A percentile compares a stretch with the other conserved stretches of the same genome.
phyloP scores from a whole-genome alignment of 2,797 vertebrate species.

The Arnoldichthys spilopterus region DNA sequence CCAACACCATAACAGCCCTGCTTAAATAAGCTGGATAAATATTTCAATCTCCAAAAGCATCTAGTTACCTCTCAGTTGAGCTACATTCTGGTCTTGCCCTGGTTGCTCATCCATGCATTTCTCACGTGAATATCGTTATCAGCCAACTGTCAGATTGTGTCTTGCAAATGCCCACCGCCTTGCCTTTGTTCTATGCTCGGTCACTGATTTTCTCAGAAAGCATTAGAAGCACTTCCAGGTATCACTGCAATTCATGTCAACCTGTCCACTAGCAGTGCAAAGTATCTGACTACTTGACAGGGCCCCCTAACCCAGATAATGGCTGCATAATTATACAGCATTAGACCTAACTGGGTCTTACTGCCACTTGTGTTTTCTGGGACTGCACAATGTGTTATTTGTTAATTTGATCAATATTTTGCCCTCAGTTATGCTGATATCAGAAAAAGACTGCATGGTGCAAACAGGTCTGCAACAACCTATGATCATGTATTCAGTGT shows the following conservation, averaged over 20 bases:
- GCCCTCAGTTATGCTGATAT: too few species aligned
- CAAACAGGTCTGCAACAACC: neutral
- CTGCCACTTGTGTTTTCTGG: constrained; percentile 1
- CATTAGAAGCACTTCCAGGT: constrained; percentile 51
- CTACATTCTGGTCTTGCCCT: constrained; percentile 50
- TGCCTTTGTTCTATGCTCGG: constrained; percentile 57
- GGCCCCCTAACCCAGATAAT: constrained; percentile 67
- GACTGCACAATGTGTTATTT: neutral
- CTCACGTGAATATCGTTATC: constrained; percentile 62
- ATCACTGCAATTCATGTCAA: constrained; percentile 21
- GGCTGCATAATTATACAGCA: constrained; percentile 13
- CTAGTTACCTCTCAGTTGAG: constrained; percentile 22
- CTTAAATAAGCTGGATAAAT: constrained; percentile 20
- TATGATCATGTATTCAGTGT: neutral
- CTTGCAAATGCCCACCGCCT: neutral
- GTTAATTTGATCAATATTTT: neutral
- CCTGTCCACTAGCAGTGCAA: constrained; percentile 27
- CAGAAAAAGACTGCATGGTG: too few species aligned
- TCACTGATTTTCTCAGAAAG: constrained; percentile 60
- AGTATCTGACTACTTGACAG: constrained; percentile 16
- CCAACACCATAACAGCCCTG: neutral
- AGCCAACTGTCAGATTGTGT: constrained; percentile 60
- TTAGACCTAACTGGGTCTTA: constrained; percentile 12
- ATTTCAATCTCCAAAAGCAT: constrained; percentile 11
- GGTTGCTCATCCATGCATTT: constrained; percentile 57